Evolutionary conservation across 2,888 invertebrate species (phyloP).

Genomic region (Ophion obscuratus): DNA sequence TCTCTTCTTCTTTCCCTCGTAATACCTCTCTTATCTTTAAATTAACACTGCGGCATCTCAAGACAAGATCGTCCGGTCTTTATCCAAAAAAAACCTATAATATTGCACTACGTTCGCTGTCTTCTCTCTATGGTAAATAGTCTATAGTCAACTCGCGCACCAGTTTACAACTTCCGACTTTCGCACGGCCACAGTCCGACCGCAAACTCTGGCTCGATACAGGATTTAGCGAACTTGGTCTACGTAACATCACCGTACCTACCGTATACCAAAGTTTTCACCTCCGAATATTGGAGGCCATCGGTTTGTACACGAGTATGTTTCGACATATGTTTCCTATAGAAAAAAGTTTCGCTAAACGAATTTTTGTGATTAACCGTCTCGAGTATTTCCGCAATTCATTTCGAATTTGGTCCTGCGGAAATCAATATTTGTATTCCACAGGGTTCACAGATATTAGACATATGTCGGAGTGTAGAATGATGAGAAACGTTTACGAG

Average conservation of each 20-base stretch:
- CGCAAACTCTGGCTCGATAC: slow-evolving; percentile 51
- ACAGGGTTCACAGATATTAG: not conserved
- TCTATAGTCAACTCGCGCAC: slow-evolving; percentile 46
- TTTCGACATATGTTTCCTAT: not conserved
- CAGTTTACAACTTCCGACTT: slow-evolving; percentile 54
- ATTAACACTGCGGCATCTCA: slow-evolving; percentile 66
- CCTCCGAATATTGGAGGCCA: not conserved
- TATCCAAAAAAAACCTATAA: slow-evolving; percentile 53
- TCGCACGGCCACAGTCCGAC: slow-evolving; percentile 36
- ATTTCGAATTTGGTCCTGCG: not conserved
- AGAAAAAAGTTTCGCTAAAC: not conserved
- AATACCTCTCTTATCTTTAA: slow-evolving; percentile 69
- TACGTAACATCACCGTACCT: slow-evolving; percentile 55
- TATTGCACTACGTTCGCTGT: slow-evolving; percentile 27
- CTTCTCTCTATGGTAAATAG: slow-evolving; percentile 48
- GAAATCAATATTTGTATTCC: not conserved
- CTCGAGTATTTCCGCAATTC: not conserved
- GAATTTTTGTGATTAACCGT: not conserved
- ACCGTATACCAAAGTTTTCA: slow-evolving; percentile 21
- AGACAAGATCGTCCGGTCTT: slow-evolving; percentile 53
- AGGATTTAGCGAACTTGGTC: slow-evolving; percentile 53
- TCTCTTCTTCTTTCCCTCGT: slow-evolving; percentile 46
- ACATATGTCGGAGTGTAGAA: not conserved
- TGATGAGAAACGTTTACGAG: not conserved
- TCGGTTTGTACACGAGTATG: slow-evolving; percentile 28